A percentile compares a stretch with the other conserved stretches of the same genome.
These are phyloP conservation scores for Scylla paramamosain DNA, from an alignment of 1,140 invertebrate genomes.

Conservation along the genomic window DNA sequence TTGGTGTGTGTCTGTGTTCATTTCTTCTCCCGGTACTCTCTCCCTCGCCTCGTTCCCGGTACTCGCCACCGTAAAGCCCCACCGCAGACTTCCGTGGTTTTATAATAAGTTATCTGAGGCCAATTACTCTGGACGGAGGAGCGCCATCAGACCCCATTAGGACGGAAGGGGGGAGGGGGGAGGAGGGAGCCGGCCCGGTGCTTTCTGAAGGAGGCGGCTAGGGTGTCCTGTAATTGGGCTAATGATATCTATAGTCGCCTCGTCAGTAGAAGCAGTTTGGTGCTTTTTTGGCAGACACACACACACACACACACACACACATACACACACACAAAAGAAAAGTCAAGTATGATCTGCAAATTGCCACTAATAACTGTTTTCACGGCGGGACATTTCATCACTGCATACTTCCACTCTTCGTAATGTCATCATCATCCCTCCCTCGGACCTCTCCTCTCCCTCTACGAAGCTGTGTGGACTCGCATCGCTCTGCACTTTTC, in stretches of 20 bases:
- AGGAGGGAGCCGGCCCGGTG: background rate
- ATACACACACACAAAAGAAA: background rate
- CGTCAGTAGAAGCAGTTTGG: background rate
- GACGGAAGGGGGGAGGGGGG: background rate
- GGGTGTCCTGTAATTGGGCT: slow-evolving; percentile 40
- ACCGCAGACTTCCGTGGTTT: slow-evolving; percentile 58
- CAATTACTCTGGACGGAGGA: slow-evolving; percentile 30
- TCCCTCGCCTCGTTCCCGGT: background rate
- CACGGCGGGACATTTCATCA: background rate
- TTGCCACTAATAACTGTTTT: background rate
- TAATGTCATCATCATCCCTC: background rate
- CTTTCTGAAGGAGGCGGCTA: slow-evolving; percentile 40
- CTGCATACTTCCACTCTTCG: background rate
- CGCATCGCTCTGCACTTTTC: background rate
- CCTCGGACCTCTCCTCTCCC: background rate
- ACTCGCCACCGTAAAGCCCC: background rate
- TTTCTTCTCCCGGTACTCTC: background rate
- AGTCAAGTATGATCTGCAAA: background rate
- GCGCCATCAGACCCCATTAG: slow-evolving; percentile 54
- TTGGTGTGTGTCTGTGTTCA: too few species aligned
- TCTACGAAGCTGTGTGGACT: background rate
- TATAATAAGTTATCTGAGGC: slow-evolving; percentile 67
- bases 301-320: too few species aligned
- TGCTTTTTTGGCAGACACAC: background rate
- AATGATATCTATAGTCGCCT: slow-evolving; percentile 23